phyloP scores from a whole-genome alignment of 2,888 invertebrate genomes.

The Phengaris alcon region DNA sequence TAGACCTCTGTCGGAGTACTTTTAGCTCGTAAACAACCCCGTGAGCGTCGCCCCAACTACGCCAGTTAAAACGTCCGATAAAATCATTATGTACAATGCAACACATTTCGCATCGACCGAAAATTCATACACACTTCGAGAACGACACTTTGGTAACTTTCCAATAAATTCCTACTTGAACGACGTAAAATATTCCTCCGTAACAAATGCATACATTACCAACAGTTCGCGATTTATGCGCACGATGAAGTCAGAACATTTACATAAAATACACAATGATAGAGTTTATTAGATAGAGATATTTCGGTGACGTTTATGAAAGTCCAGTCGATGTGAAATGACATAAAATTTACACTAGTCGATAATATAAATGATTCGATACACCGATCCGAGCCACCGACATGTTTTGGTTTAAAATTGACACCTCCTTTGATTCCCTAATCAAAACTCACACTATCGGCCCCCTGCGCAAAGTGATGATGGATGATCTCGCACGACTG shows the following conservation, averaged over 20 bases:
- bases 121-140: constrained; percentile 10
- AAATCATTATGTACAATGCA: constrained; percentile 23
- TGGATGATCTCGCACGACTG: background rate
- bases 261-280: background rate
- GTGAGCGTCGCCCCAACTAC: constrained; percentile 12
- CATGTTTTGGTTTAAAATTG: constrained; percentile 26
- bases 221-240: background rate
- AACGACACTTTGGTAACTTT: constrained; percentile 8
- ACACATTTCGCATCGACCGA: constrained; percentile 20
- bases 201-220: background rate
- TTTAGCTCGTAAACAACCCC: background rate
- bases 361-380: constrained; percentile 8
- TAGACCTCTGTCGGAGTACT: background rate
- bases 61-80: constrained; percentile 13
- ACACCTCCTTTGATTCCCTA: constrained; percentile 15
- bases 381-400: constrained; percentile 1
- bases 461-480: background rate
- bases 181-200: constrained; percentile 10
- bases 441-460: constrained; percentile 1
- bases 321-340: constrained; percentile 7
- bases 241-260: background rate
- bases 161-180: constrained; percentile 11
- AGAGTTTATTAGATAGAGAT: too few relatives aligned
- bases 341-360: constrained; percentile 16
- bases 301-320: background rate